A percentile compares a stretch with the other conserved stretches of the same genome.
These are phyloP conservation scores for Ferrisia virgata DNA, from an alignment of 2,888 invertebrate species.

Conservation along the genomic window DNA sequence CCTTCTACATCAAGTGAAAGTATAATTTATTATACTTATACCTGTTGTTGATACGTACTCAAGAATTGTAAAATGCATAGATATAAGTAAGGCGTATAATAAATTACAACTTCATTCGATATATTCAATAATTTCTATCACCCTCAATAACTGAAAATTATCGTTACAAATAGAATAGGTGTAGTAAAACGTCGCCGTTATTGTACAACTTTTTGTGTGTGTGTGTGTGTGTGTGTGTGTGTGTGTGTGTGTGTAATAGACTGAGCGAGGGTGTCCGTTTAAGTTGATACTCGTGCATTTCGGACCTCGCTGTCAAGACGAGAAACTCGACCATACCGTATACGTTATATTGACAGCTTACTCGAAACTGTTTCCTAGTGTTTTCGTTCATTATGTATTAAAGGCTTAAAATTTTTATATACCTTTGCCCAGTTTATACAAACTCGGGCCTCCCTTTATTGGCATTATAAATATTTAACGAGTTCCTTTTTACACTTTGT, in stretches of 20 bases:
- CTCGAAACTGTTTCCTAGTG: not conserved
- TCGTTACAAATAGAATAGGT: too few relatives aligned
- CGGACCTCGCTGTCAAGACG: not conserved
- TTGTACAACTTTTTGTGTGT: too few relatives aligned
- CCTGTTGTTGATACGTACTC: too few relatives aligned
- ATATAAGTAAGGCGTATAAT: too few relatives aligned
- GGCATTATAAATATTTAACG: slow-evolving; percentile 32
- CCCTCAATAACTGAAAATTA: too few relatives aligned
- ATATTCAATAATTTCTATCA: too few relatives aligned
- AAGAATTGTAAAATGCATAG: too few relatives aligned
- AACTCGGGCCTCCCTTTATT: slow-evolving; percentile 31
- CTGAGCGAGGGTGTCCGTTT: not conserved
- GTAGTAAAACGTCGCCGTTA: too few relatives aligned
- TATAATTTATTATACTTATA: too few relatives aligned
- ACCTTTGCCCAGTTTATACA: slow-evolving; percentile 32
- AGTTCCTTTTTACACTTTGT: slow-evolving; percentile 34
- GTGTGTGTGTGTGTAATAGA: not conserved
- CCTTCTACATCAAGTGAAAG: too few relatives aligned
- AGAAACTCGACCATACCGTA: not conserved
- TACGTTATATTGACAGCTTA: slow-evolving; percentile 20
- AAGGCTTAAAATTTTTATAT: slow-evolving; percentile 39
- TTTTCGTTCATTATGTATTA: slow-evolving; percentile 25
- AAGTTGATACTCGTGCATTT: not conserved
- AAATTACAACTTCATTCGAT: too few relatives aligned
- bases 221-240: too few relatives aligned